phyloP scores from a whole-genome alignment of 1,140 invertebrate species.

The Drosophila tristis region DNA sequence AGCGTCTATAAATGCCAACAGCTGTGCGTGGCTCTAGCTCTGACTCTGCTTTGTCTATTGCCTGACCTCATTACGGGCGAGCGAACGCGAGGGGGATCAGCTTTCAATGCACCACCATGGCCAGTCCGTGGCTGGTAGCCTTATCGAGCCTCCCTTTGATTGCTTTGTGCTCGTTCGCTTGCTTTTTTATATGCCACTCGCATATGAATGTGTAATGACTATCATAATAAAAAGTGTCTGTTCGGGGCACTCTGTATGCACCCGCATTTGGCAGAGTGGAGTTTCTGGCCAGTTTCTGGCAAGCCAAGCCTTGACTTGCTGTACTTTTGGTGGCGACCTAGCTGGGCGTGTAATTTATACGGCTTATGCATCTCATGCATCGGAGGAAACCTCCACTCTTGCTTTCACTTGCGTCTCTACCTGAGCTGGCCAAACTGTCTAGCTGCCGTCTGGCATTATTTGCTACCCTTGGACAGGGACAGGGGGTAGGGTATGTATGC shows the following conservation, averaged over 20 bases:
- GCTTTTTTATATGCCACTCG: conserved; percentile 21
- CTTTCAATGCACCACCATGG: conserved; percentile 60
- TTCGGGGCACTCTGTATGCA: conserved; percentile 49
- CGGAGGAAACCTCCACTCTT: conserved; percentile 34
- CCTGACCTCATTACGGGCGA: conserved; percentile 69
- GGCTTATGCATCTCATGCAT: conserved; percentile 37
- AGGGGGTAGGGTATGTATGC: conserved; percentile 1
- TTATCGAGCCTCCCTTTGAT: conserved; percentile 57
- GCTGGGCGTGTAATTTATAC: conserved; percentile 71
- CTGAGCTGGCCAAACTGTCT: conserved; percentile 46
- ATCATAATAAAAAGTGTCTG: conserved; percentile 55
- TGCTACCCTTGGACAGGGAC: conserved; percentile 50
- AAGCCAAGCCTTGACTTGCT: conserved; percentile 34
- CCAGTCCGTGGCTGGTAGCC: conserved; percentile 13
- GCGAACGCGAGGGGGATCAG: conserved; percentile 32
- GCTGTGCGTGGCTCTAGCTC: conserved; percentile 39
- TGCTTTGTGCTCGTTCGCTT: conserved; percentile 25
- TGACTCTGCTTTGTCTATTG: conserved; percentile 44
- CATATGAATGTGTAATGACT: conserved; percentile 45
- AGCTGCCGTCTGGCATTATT: conserved; percentile 51
- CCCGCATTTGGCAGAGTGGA: conserved; percentile 35
- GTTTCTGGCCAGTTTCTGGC: conserved; percentile 28
- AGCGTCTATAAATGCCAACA: conserved; percentile 65
- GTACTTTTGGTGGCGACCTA: conserved; percentile 29
- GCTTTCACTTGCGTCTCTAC: conserved; percentile 54